These are phyloP conservation scores for Phortica variegata DNA, from an alignment of 1,140 invertebrate genomes.

Conservation along the genomic window DNA sequence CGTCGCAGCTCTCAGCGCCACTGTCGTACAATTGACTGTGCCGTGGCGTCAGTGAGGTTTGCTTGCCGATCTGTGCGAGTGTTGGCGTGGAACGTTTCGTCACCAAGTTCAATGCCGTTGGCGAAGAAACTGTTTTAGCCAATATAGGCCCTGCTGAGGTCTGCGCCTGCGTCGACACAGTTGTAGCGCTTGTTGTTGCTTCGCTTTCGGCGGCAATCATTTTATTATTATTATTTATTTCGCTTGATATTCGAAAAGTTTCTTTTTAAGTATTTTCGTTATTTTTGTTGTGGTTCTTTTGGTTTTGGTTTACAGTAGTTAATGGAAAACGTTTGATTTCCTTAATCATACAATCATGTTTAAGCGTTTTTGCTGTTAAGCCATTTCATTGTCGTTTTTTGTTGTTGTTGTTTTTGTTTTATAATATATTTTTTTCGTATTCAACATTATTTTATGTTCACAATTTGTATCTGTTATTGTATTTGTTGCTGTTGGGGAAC, in stretches of 20 bases:
- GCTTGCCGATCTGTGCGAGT: slow-evolving; percentile 20
- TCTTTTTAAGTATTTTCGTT: slow-evolving; percentile 9
- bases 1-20: slow-evolving; percentile 43
- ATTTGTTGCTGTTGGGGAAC: slow-evolving; percentile 13
- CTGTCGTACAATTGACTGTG: slow-evolving; percentile 47
- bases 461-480: slow-evolving; percentile 24
- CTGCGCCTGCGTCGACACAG: background rate
- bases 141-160: slow-evolving; percentile 5
- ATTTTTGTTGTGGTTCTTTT: slow-evolving; percentile 9
- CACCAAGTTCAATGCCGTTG: slow-evolving; percentile 27
- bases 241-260: slow-evolving; percentile 1
- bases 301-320: no score
- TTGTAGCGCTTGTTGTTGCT: slow-evolving; percentile 1
- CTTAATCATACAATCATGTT: slow-evolving; percentile 41
- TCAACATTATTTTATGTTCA: slow-evolving; percentile 43
- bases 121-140: slow-evolving; percentile 30
- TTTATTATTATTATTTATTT: slow-evolving; percentile 6
- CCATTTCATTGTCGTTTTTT: slow-evolving; percentile 9
- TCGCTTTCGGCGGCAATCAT: slow-evolving; percentile 22
- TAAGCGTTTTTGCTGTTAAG: no score
- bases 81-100: slow-evolving; percentile 20
- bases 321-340: no score
- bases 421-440: slow-evolving; percentile 21
- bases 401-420: slow-evolving; percentile 17
- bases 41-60: slow-evolving; percentile 15